Evolutionary conservation across 2,113 vertebrate species (phyloP).

Genomic region (Tetrax tetrax): DNA sequence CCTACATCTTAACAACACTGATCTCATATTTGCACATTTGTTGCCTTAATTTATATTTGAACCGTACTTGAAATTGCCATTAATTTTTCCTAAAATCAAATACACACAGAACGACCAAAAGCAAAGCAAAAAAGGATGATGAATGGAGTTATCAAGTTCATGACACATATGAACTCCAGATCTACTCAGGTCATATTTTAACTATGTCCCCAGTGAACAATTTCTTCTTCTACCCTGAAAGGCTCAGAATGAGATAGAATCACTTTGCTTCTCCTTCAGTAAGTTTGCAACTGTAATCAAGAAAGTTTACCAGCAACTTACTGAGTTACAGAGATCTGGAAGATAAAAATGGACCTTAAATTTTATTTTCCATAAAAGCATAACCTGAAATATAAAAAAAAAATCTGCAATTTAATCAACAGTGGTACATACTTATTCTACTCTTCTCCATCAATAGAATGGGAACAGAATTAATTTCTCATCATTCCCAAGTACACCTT

Average conservation of each 20-base stretch:
- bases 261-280: neutral
- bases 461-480: neutral
- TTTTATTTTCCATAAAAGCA: neutral
- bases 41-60: neutral
- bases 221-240: neutral
- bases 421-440: neutral
- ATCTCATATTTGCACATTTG: neutral
- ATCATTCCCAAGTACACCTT: neutral
- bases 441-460: neutral
- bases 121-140: neutral
- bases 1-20: neutral
- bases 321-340: neutral
- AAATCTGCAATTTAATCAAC: neutral
- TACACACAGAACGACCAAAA: neutral
- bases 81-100: neutral
- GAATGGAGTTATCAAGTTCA: neutral
- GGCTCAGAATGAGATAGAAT: neutral
- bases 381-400: neutral
- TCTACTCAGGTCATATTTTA: neutral
- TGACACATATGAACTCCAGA: neutral
- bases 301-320: neutral
- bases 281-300: neutral
- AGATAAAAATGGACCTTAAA: neutral
- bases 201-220: neutral
- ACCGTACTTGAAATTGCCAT: neutral